A percentile compares a stretch with the other conserved stretches of the same genome.
phyloP scores from a whole-genome alignment of 2,888 invertebrate species.

The Macroteleia sp. region DNA sequence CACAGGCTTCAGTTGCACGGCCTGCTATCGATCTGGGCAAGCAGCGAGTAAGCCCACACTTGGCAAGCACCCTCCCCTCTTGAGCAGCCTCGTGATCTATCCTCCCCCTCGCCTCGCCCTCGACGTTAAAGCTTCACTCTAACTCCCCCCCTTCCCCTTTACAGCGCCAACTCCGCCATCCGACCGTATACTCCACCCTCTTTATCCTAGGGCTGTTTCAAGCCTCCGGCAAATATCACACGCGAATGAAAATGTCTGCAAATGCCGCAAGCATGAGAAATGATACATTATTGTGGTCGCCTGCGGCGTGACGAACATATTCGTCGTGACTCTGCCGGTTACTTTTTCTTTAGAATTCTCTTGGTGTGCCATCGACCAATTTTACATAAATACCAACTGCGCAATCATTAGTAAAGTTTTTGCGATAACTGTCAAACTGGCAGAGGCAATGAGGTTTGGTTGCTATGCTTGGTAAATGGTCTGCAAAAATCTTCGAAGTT shows the following conservation, averaged over 20 bases:
- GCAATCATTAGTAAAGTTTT: too few relatives aligned
- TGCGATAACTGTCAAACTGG: too few relatives aligned
- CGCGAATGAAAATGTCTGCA: slow-evolving; percentile 72
- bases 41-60: slow-evolving; percentile 73
- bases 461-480: too few relatives aligned
- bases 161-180: slow-evolving; percentile 48
- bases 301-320: slow-evolving; percentile 42
- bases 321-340: slow-evolving; percentile 18
- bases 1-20: slow-evolving; percentile 79
- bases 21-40: slow-evolving; percentile 78
- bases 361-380: slow-evolving; percentile 22
- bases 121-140: slow-evolving; percentile 64
- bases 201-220: slow-evolving; percentile 60
- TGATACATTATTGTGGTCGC: slow-evolving; percentile 66
- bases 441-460: too few relatives aligned
- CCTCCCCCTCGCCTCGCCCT: slow-evolving; percentile 42
- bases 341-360: slow-evolving; percentile 35
- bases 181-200: slow-evolving; percentile 42
- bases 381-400: slow-evolving; percentile 33
- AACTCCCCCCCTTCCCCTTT: slow-evolving; percentile 43
- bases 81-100: slow-evolving; percentile 51
- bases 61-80: slow-evolving; percentile 61
- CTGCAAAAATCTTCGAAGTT: too few relatives aligned
- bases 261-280: slow-evolving; percentile 66
- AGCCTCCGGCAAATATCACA: slow-evolving; percentile 71